Conservation (phyloP, 1,140 invertebrate species). For the Ectropis grisescens region DNA sequence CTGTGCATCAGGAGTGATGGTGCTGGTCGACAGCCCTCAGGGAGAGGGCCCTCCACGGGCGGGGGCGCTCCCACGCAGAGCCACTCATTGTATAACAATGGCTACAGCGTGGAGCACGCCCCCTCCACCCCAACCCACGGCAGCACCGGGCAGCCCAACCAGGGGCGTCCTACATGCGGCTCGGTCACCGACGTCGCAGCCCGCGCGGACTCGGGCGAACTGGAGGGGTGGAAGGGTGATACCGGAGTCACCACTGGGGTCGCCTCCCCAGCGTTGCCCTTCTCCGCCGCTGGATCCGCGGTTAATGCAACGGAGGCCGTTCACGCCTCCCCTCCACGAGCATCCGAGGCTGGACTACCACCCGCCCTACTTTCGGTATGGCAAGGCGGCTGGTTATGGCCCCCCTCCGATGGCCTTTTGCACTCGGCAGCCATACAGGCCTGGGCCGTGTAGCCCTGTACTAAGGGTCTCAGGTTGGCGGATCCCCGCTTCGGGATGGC, state of each 20-base stretch:
- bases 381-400: neutral
- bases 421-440: neutral
- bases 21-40: neutral
- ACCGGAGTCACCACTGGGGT: too few relatives aligned
- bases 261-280: too few relatives aligned
- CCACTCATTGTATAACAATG: neutral
- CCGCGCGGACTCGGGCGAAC: too few relatives aligned
- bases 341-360: neutral
- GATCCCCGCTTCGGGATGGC: neutral
- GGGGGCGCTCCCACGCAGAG: neutral
- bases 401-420: neutral
- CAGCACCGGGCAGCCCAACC: neutral
- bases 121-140: too few relatives aligned
- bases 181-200: too few relatives aligned
- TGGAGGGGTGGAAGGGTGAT: too few relatives aligned
- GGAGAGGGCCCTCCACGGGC: neutral
- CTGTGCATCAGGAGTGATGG: neutral
- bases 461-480: neutral
- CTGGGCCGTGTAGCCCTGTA: neutral
- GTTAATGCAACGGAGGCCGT: too few relatives aligned
- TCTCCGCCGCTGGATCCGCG: too few relatives aligned
- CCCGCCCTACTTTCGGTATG: neutral
- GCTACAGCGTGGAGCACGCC: neutral
- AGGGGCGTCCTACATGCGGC: neutral
- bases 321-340: too few relatives aligned